These are phyloP conservation scores for Pseudorasbora parva DNA, from an alignment of 2,113 vertebrate species.

Conservation along the genomic window DNA sequence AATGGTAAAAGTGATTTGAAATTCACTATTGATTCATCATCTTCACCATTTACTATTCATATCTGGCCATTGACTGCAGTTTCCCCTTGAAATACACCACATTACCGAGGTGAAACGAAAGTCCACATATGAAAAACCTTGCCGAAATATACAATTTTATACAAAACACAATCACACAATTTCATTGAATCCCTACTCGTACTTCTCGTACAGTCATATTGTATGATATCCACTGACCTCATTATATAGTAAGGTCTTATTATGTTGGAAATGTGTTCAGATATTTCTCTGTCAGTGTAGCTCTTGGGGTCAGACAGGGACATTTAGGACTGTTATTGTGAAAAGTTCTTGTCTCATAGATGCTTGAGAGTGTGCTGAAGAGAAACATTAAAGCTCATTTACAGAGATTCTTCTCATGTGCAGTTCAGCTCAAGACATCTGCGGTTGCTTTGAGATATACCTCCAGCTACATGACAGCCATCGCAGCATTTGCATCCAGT, in stretches of 20 bases:
- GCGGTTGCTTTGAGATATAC: slow-evolving; percentile 49
- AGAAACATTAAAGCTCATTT: neutral
- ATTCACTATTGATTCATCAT: neutral
- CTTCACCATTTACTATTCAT: neutral
- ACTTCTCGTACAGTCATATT: too few species aligned
- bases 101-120: neutral
- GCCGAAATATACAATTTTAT: neutral
- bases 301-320: slow-evolving; percentile 11
- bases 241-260: neutral
- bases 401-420: slow-evolving; percentile 37
- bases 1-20: neutral
- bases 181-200: neutral
- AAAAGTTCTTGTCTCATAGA: neutral
- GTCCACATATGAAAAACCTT: neutral
- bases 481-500: neutral
- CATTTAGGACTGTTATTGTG: slow-evolving; percentile 10
- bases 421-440: slow-evolving; percentile 50
- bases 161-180: neutral
- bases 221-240: neutral
- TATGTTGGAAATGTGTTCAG: neutral
- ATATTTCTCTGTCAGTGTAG: neutral
- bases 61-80: neutral
- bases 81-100: neutral
- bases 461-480: slow-evolving; percentile 48
- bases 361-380: neutral